A percentile compares a stretch with the other conserved stretches of the same genome.
These are phyloP conservation scores for Eurytoma adleriae DNA, from an alignment of 2,888 invertebrate species.

Conservation along the genomic window DNA sequence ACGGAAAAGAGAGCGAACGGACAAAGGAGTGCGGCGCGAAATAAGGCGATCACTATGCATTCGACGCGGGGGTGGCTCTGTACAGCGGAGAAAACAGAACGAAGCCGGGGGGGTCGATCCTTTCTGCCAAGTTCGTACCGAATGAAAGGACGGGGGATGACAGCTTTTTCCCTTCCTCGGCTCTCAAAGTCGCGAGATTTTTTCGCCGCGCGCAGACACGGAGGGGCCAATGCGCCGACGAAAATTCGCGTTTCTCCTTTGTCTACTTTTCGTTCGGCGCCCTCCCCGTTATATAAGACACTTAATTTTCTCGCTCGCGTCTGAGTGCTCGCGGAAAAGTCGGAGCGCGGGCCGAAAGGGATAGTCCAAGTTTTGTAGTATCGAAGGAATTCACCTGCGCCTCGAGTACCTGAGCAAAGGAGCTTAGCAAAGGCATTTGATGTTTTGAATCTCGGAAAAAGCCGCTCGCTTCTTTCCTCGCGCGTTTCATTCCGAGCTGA, in stretches of 20 bases:
- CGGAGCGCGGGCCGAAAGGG: conserved; percentile 10
- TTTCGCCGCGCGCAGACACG: background rate
- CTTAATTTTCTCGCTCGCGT: conserved; percentile 29
- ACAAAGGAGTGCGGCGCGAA: conserved; percentile 56
- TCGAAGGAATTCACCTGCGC: conserved; percentile 3
- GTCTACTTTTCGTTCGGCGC: background rate
- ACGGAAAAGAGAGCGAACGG: conserved; percentile 14
- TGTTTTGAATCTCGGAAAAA: background rate
- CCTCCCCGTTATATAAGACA: conserved; percentile 10
- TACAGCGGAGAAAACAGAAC: conserved; percentile 10
- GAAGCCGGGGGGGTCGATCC: background rate
- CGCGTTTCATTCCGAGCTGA: too few relatives aligned
- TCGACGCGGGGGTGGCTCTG: conserved; percentile 57
- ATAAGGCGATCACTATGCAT: conserved; percentile 71
- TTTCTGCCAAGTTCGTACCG: conserved; percentile 3
- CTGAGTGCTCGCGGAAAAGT: conserved; percentile 12
- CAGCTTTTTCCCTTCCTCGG: background rate
- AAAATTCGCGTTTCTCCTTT: background rate
- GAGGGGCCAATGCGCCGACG: background rate
- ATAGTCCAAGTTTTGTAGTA: background rate
- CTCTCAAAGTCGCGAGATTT: conserved; percentile 9
- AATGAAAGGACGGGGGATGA: background rate
- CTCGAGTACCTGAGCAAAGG: background rate
- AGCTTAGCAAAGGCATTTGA: conserved; percentile 4
- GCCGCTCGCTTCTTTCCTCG: background rate